A percentile compares a stretch with the other conserved stretches of the same genome.
Conservation (phyloP, 2,888 invertebrate genomes). For the Odontomyia ornata region DNA sequence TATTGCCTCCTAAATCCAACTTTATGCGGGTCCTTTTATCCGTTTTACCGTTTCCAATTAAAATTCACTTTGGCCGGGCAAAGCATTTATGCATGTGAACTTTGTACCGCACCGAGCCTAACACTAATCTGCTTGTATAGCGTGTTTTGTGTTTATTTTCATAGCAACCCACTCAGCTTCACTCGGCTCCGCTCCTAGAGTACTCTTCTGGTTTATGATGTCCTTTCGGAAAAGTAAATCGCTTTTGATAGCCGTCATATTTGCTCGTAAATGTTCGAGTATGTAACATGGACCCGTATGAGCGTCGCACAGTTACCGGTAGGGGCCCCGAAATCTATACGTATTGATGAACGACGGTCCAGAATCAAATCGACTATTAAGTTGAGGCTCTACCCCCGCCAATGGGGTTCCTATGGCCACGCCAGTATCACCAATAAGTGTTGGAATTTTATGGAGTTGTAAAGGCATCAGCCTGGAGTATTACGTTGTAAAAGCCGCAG, state of each 20-base stretch:
- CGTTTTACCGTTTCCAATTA: constrained; percentile 13
- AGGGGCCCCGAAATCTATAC: neutral
- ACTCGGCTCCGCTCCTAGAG: too few relatives aligned
- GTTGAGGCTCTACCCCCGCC: neutral
- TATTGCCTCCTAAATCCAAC: neutral
- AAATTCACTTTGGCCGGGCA: neutral
- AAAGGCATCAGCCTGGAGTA: neutral
- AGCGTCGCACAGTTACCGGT: neutral
- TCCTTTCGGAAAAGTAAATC: constrained; percentile 20
- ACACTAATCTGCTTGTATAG: constrained; percentile 15
- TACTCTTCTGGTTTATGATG: neutral
- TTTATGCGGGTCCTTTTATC: constrained; percentile 20
- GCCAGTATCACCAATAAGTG: neutral
- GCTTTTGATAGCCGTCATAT: constrained; percentile 16
- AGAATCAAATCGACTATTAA: constrained; percentile 12
- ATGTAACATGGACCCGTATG: neutral
- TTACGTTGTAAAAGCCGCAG: constrained; percentile 14
- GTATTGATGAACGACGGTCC: neutral
- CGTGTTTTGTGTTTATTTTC: neutral
- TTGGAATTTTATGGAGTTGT: neutral
- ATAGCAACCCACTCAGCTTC: neutral
- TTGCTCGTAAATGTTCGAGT: constrained; percentile 2
- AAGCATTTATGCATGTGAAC: neutral
- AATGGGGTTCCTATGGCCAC: neutral
- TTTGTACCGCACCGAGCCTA: constrained; percentile 6